Evolutionary conservation across 2,797 vertebrate genomes (phyloP), one percentile per base, ranked within the genome.

Genomic region (Eupleurogrammus muticus): DNA sequence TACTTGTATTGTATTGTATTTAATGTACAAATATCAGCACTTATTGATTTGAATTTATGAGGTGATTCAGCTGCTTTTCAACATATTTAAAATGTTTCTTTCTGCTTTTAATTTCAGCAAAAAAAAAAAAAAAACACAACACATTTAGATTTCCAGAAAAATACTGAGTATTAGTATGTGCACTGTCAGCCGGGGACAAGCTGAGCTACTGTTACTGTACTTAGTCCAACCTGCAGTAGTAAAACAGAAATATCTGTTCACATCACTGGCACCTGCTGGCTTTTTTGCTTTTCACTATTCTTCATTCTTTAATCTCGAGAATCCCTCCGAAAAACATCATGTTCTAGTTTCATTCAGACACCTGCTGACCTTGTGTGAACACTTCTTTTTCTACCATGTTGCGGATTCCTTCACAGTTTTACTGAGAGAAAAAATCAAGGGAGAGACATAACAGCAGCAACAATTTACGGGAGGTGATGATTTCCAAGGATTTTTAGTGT

Each of bases 21-120:
- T 53, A 60, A 40, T 44, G n/a, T 32, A 13, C 5, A 54, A 21
- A 68, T 62, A 23, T 21, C 1, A n/a, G 40, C 38, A 36, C 6
- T 9, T 9, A 14, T 4, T 46, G 73, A 1, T 77, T 64, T 19
- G 48, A 46, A 62, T 23, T 35, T 0, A 21, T 60, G 20, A 35
- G 12, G 8, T 44, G 46, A 66, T 52, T 52, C 9, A 58, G 32
- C 19, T 62, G 19, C 36, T 71, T 28, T 23, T 68, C 14, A 16
- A 35, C 38, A 19, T 32, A 32, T 34, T 52, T 38, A 77, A 66
- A 47, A 62, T 11, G 5, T 73, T 44, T 67, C n/a, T 82, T 66
- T 85, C 8, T 87, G 32, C 81, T 82, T 83, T 78, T 4, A 71
- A 73, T 71, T 66, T 49, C 66, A 88, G 75, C 61, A 59, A 79